phyloP scores from a whole-genome alignment of 30 jellyfish, hydroid and myxozoan genomes.

The Chrysaora quinquecirrha region DNA sequence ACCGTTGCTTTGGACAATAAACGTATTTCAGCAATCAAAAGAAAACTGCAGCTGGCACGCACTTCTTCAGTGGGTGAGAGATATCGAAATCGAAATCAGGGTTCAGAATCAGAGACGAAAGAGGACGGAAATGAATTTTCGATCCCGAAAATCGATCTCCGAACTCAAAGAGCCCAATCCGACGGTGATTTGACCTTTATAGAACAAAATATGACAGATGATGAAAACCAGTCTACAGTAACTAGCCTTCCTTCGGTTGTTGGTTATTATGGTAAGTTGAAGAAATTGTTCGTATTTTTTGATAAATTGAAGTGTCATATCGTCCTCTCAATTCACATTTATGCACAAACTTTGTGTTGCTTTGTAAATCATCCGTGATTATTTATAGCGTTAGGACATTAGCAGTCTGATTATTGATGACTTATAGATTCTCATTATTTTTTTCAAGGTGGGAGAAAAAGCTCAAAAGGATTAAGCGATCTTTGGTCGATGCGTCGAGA shows the following conservation, averaged over 20 bases:
- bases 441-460: slow-evolving; percentile 34
- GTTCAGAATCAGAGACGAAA: slow-evolving; percentile 31
- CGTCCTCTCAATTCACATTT: too few species aligned
- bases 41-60: slow-evolving; percentile 43
- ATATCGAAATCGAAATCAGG: slow-evolving; percentile 32
- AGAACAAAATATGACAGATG: slow-evolving; percentile 51
- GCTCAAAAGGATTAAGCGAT: slow-evolving; percentile 19
- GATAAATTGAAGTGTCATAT: too few species aligned
- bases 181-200: slow-evolving; percentile 82
- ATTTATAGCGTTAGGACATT: too few species aligned
- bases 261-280: slow-evolving; percentile 11
- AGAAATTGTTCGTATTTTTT: too few species aligned
- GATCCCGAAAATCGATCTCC: slow-evolving; percentile 57
- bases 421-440: background rate
- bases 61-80: slow-evolving; percentile 43
- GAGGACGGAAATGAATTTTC: slow-evolving; percentile 63
- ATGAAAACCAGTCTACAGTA: slow-evolving; percentile 91
- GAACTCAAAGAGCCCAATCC: slow-evolving; percentile 78
- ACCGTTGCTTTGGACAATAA: slow-evolving; percentile 33
- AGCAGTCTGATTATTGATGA: too few species aligned
- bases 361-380: too few species aligned
- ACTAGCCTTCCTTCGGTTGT: slow-evolving; percentile 82
- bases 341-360: too few species aligned
- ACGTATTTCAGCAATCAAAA: slow-evolving; percentile 18
- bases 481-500: slow-evolving; percentile 9